A percentile compares a stretch with the other conserved stretches of the same genome.
These are phyloP conservation scores for Dicaeum eximium DNA, from an alignment of 2,113 vertebrate species.

Conservation along the genomic window DNA sequence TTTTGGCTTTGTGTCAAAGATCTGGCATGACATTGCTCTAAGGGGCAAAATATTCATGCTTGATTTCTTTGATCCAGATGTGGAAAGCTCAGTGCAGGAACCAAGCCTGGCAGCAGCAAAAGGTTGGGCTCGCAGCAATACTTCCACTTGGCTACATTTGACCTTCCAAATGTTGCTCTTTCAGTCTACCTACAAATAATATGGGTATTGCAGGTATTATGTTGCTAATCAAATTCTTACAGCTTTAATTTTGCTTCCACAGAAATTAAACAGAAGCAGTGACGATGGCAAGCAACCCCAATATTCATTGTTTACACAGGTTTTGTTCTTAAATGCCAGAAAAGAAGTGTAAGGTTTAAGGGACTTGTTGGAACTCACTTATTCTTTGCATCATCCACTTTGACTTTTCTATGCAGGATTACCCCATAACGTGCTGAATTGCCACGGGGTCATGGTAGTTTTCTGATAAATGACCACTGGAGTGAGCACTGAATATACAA, in stretches of 20 bases:
- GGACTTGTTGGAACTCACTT: not conserved
- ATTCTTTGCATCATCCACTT: not conserved
- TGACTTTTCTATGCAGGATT: not conserved
- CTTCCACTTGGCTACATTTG: not conserved
- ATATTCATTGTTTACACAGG: not conserved
- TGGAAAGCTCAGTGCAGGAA: not conserved
- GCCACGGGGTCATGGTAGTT: not conserved
- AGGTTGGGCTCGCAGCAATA: not conserved
- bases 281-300: not conserved
- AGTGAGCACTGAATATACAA: not conserved
- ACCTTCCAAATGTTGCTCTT: not conserved
- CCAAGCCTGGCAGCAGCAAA: not conserved
- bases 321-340: not conserved
- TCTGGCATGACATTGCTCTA: not conserved
- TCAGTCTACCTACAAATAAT: not conserved
- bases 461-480: not conserved
- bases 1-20: not conserved
- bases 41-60: not conserved
- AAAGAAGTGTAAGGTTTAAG: not conserved
- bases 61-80: not conserved
- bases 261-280: not conserved
- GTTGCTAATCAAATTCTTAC: not conserved
- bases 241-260: not conserved
- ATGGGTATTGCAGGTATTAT: not conserved
- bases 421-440: not conserved